Percentiles rank a stretch among this genome's conserved stretches.
phyloP scores from a whole-genome alignment of 2,888 invertebrate species.

The Campaea margaritaria region DNA sequence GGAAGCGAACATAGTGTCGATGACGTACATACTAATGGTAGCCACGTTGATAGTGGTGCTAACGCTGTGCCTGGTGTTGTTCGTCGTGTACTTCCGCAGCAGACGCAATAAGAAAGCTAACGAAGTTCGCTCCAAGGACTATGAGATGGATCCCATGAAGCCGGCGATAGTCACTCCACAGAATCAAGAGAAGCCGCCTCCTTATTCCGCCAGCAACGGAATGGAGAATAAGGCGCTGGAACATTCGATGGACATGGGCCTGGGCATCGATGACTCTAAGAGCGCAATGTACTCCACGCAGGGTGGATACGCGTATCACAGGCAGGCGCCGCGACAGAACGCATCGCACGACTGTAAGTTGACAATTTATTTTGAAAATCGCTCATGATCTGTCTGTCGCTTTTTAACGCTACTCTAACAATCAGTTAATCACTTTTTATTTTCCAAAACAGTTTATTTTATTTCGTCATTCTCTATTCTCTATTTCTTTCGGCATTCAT shows the following conservation, averaged over 20 bases:
- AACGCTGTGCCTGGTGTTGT: conserved; percentile 88
- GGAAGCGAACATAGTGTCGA: conserved; percentile 90
- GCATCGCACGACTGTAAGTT: conserved; percentile 93
- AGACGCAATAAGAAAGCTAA: conserved; percentile 92
- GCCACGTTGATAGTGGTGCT: conserved; percentile 86
- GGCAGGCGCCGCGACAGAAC: conserved; percentile 87
- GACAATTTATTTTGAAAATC: neutral
- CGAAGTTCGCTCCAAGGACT: conserved; percentile 94
- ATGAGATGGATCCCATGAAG: conserved; percentile 95
- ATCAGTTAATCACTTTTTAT: conserved; percentile 18
- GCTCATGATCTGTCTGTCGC: conserved; percentile 29
- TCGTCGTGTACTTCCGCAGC: conserved; percentile 90
- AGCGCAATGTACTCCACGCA: conserved; percentile 93
- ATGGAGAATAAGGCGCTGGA: conserved; percentile 97
- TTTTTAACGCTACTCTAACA: conserved; percentile 18
- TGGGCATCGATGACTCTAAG: conserved; percentile 94
- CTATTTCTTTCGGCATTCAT: conserved; percentile 57
- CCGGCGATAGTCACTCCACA: conserved; percentile 94
- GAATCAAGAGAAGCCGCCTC: conserved; percentile 94
- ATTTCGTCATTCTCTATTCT: conserved; percentile 49
- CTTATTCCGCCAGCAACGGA: conserved; percentile 93
- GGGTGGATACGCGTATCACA: conserved; percentile 94
- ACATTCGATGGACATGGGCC: conserved; percentile 93
- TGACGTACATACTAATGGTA: conserved; percentile 88
- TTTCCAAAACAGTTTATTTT: conserved; percentile 39